These are phyloP conservation scores for Lepetodrilus schrolli DNA, from an alignment of 2,888 invertebrate species.

Conservation along the genomic window DNA sequence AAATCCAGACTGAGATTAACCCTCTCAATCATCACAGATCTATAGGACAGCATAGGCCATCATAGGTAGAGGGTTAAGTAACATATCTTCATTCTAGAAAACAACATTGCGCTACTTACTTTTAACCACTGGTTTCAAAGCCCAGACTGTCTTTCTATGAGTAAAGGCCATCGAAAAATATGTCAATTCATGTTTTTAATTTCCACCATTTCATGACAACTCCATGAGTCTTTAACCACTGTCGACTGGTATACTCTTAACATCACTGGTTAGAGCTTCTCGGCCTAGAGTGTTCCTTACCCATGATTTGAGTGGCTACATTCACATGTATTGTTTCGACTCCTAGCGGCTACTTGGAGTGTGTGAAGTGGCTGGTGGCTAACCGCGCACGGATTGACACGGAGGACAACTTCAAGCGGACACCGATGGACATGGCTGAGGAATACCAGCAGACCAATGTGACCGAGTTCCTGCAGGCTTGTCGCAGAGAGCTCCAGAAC, in stretches of 20 bases:
- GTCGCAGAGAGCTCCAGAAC: conserved; percentile 56
- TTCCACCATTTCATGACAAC: background rate
- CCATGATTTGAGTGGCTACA: background rate
- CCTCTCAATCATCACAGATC: too few relatives aligned
- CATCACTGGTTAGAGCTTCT: background rate
- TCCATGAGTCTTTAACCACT: background rate
- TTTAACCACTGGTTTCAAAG: too few relatives aligned
- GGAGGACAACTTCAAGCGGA: conserved; percentile 62
- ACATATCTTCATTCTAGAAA: too few relatives aligned
- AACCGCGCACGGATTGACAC: conserved; percentile 60
- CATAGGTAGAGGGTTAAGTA: too few relatives aligned
- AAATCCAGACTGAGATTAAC: too few relatives aligned
- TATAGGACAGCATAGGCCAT: too few relatives aligned
- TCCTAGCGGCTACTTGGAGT: conserved; percentile 71
- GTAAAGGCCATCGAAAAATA: too few relatives aligned
- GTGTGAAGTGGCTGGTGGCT: conserved; percentile 71
- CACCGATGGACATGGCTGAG: conserved; percentile 61
- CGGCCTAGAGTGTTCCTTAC: background rate
- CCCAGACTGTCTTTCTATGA: too few relatives aligned
- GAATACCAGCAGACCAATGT: conserved; percentile 62
- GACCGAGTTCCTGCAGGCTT: conserved; percentile 59
- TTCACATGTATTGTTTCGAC: background rate
- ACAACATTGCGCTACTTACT: too few relatives aligned
- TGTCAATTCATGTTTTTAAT: too few relatives aligned
- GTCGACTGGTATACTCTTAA: background rate